Base-by-base conservation (phyloP, 2,888 invertebrate genomes). In the Ommatoiulus sabulosus region DNA sequence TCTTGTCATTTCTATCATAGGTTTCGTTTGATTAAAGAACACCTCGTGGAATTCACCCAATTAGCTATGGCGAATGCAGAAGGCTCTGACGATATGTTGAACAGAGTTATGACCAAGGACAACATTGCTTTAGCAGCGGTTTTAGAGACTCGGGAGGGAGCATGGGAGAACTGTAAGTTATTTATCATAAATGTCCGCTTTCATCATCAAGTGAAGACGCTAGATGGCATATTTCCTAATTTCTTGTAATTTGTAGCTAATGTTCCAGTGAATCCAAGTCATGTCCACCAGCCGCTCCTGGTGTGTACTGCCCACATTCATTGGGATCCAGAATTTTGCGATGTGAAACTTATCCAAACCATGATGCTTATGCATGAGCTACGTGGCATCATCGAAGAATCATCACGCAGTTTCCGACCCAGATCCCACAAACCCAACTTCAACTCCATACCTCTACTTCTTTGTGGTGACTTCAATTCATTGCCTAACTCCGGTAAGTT, bases 261-360 rank as follows among this genome's bases (percentile, higher is more conserved):
- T 90, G 92, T 96, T 91, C 96, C 96, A 88, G 94, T 95, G 12
- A 97, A 97, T 92, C 94, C 95, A 90, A 95, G 95, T 90, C 95
- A 95, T 93, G 94, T 95, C 91, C 95, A 95, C 91, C 97, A 97
- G 92, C 97, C 97, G 35, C 94, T 99, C 90, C 94, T 99, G 90
- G 98, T 99, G 88, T 98, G 99, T 93, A 99, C 99, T 48, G 99
- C 99, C 57, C 99, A 99, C 93, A 98, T 99, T 91, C 99, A 99
- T 93, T 99, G 99, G 99, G 99, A 99, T 94, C 99, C 99, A 0
- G 99, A 99, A 94, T 99, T 96, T 93, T 98, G 99, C 93, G 99
- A 99, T 93, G 99, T 99, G 87, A 99, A 99, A 93, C 95, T 99
- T 86, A 98, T 99, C 90, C 99, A 99, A 93, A 98, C 98, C 57